A percentile compares a stretch with the other conserved stretches of the same genome.
These are phyloP conservation scores for Latrodectus elegans DNA, from an alignment of 2,888 invertebrate genomes.

Conservation along the genomic window DNA sequence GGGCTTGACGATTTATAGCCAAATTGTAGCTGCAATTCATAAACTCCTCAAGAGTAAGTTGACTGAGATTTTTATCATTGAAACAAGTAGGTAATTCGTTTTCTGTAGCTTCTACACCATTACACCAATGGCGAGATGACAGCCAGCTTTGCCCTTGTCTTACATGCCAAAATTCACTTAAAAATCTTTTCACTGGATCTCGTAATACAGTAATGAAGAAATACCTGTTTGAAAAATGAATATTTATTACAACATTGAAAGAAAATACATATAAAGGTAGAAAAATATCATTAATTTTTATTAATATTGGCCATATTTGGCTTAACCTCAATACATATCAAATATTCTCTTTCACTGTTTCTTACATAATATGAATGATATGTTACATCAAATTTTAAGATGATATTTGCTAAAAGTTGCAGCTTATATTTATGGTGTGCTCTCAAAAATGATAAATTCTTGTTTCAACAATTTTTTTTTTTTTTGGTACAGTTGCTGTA, in stretches of 20 bases:
- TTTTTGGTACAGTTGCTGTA: too few relatives aligned
- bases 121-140: conserved; percentile 81
- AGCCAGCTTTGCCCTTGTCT: conserved; percentile 94
- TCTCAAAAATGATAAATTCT: too few relatives aligned
- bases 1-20: conserved; percentile 95
- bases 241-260: background rate
- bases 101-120: conserved; percentile 78
- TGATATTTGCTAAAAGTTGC: too few relatives aligned
- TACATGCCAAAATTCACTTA: conserved; percentile 97
- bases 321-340: too few relatives aligned
- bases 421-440: too few relatives aligned
- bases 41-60: conserved; percentile 92
- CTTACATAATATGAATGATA: too few relatives aligned
- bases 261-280: background rate
- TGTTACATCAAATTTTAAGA: too few relatives aligned
- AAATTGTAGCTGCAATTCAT: conserved; percentile 93
- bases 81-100: conserved; percentile 76
- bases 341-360: too few relatives aligned
- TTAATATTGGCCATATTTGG: too few relatives aligned
- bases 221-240: conserved; percentile 80
- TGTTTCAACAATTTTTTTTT: too few relatives aligned
- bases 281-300: too few relatives aligned
- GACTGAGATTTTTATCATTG: conserved; percentile 85
- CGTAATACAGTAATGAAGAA: conserved; percentile 96
- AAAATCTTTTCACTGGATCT: conserved; percentile 92